phyloP scores from a whole-genome alignment of 2,113 vertebrate genomes.

The Eolophus roseicapilla region DNA sequence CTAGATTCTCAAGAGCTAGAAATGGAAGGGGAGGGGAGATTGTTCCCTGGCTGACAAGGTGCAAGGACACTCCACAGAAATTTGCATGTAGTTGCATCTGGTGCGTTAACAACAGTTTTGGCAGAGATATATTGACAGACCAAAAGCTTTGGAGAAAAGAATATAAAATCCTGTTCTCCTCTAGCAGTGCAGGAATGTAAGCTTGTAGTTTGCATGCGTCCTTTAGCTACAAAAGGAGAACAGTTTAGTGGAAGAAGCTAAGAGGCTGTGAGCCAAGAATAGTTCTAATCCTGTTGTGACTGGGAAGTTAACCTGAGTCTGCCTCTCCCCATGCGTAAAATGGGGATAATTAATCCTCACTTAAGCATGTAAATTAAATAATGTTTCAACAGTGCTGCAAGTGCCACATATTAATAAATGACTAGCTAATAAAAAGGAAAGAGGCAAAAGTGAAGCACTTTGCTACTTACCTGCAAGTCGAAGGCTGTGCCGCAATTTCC shows the following conservation, averaged over 20 bases:
- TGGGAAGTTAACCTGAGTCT: constrained; percentile 49
- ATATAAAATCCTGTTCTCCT: background rate
- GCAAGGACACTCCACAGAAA: background rate
- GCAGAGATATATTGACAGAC: background rate
- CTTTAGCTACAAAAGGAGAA: background rate
- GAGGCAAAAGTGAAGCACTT: constrained; percentile 29
- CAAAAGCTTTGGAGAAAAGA: background rate
- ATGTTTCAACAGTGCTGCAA: constrained; percentile 57
- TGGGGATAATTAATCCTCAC: constrained; percentile 64
- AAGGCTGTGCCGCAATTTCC: constrained; percentile 1
- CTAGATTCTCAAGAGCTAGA: background rate
- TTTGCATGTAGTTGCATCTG: background rate
- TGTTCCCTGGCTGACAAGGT: background rate
- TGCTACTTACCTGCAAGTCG: constrained; percentile 22
- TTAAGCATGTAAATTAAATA: constrained; percentile 68
- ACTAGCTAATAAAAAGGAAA: constrained; percentile 32
- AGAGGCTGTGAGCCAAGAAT: constrained; percentile 14
- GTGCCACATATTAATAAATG: constrained; percentile 58
- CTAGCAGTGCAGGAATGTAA: background rate
- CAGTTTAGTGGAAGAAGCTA: background rate
- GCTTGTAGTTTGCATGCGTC: background rate
- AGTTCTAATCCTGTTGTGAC: constrained; percentile 27
- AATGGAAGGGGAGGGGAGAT: background rate
- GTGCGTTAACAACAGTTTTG: background rate
- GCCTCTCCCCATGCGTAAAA: constrained; percentile 63